Base-by-base conservation (phyloP, 1,140 invertebrate genomes). In the Drosophila auraria region DNA sequence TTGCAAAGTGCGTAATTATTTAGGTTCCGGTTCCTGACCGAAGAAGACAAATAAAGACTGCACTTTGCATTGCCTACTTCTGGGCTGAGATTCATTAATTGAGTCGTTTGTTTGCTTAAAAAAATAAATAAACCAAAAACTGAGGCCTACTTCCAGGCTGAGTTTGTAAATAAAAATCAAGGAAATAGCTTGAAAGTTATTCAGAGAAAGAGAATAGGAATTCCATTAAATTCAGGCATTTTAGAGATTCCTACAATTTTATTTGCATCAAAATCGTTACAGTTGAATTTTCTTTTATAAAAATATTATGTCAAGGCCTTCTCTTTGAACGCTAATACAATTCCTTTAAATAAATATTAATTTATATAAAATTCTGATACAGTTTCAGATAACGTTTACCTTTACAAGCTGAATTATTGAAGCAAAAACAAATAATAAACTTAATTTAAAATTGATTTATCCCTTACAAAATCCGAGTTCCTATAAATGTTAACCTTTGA, bases 1-100 rank as follows among this genome's bases (percentile, higher is more conserved):
- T 40, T 57, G 33, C 54, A 36, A 57, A 57, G 54, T 57, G 54
- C 54, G 54, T 57, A 57, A 57, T 57, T 57, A 40, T 40, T n/a
- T 57, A 44, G 56, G 56, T 59, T 59, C 3, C 14, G 27, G 12
- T 70, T 66, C 5, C 57, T 15, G 3, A 20, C 25, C 40, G 3
- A 3, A 47, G 5, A 1, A 23, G 12, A 49, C 20, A 15, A 50
- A 20, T 6, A 56, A 56, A 15, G 20, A 38, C 15, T 64, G 50
- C 61, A 56, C 17, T 12, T 44, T 59, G 49, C 17, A 25, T 33
- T 53, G 60, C 40, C 54, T 14, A 58, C 58, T 64, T 64, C 30
- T 53, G 53, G 47, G 78, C 64, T 42, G 64, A n/a, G 20, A 17
- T 44, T 15, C 6, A 14, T 17, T 12, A 9, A 33, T 42, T 15